Evolutionary conservation across 2,797 vertebrate species (phyloP).

Genomic region (Glyptemys insculpta): DNA sequence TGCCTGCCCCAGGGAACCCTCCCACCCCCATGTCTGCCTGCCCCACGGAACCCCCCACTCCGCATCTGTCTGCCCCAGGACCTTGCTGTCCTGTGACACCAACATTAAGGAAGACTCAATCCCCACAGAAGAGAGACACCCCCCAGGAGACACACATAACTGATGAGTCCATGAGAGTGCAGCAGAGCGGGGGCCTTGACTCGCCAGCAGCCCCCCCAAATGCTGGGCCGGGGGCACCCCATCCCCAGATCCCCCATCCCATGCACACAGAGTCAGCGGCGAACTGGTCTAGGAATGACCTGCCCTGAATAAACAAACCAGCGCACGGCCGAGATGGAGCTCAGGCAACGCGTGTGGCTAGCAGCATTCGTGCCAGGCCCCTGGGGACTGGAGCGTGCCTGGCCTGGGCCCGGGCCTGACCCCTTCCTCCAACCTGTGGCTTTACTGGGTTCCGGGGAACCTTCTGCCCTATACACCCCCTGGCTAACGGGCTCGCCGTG

Average conservation of each 20-base stretch:
- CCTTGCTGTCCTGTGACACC: no score
- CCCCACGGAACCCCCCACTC: no score
- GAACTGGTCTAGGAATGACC: no score
- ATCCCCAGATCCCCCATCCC: no score
- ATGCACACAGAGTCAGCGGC: not conserved
- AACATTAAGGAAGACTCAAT: not conserved
- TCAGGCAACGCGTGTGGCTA: not conserved
- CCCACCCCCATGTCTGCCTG: accelerated
- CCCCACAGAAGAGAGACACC: no score
- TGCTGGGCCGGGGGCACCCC: not conserved
- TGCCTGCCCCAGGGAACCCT: no score
- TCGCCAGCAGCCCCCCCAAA: not conserved
- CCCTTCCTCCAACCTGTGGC: not conserved
- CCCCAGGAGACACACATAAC: no score
- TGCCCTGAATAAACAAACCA: not conserved
- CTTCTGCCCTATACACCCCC: not conserved
- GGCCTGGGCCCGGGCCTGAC: no score
- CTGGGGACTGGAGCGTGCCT: accelerated
- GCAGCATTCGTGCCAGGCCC: accelerated
- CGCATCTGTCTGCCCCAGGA: no score
- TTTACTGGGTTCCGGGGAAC: not conserved
- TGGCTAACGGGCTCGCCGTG: not conserved
- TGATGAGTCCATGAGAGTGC: not conserved
- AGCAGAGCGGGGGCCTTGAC: no score
- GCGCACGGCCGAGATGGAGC: not conserved